These are phyloP conservation scores for Ictalurus furcatus DNA, from an alignment of 2,113 vertebrate species.

Conservation along the genomic window DNA sequence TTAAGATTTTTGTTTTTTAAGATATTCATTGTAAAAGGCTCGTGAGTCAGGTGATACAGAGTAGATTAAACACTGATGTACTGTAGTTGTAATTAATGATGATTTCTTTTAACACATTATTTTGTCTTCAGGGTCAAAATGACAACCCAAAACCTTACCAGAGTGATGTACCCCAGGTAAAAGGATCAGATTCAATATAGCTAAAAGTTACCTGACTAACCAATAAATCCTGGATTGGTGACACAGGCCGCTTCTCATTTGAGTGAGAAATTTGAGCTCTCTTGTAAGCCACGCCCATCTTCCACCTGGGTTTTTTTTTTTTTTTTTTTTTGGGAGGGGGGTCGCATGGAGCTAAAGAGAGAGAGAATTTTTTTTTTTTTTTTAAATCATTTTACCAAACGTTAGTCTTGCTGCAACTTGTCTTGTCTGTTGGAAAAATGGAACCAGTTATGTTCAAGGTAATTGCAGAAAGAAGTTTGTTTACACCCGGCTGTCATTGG, in stretches of 20 bases:
- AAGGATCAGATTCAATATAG: neutral
- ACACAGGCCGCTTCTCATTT: neutral
- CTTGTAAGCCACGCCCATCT: neutral
- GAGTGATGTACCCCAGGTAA: neutral
- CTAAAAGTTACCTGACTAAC: too few species aligned
- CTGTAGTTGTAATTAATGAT: too few species aligned
- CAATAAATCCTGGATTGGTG: neutral
- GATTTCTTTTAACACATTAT: neutral
- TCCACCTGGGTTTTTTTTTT: neutral
- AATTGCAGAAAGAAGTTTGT: neutral
- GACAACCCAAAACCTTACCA: neutral
- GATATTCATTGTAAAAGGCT: too few species aligned
- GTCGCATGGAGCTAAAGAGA: neutral
- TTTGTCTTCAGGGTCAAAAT: neutral
- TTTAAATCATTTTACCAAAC: neutral
- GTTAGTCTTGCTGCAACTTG: neutral
- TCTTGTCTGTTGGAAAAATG: neutral
- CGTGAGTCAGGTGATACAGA: too few species aligned
- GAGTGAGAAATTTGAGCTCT: neutral
- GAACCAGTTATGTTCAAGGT: slow-evolving; percentile 3
- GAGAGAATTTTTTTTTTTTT: too few species aligned
- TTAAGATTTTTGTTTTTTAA: too few species aligned
- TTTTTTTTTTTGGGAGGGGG: too few species aligned
- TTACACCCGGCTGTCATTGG: neutral
- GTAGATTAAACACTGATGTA: too few species aligned